Evolutionary conservation across 2,113 vertebrate genomes (phyloP), one percentile per base, ranked within the genome.

Genomic region (Dendrocopos noguchii): DNA sequence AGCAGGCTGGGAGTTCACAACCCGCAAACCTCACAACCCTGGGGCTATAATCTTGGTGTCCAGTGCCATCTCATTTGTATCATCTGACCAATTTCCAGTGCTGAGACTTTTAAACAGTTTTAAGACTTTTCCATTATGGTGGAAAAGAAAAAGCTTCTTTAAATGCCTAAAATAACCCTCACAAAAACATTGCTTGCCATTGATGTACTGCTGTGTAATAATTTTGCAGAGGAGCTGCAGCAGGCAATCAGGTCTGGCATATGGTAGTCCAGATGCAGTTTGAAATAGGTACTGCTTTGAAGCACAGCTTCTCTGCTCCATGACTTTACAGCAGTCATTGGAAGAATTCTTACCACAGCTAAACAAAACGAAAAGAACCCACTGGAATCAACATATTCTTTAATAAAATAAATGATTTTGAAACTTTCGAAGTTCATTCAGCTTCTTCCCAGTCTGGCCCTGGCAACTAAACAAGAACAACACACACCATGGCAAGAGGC

Each of bases 401-500:
- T 77, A 74, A 88, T 57, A 88, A 77, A 94, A 92, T 53, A 84
- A 88, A 60, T 3, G 9, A 74, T 61, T 94, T 85, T 66, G 42
- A 87, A 84, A 84, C 80, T 71, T 86, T 68, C 36, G 71, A 87
- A 97, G 72, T 64, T 75, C 88, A 94, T 91, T 95, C 88, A 88
- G 65, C 65, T 97, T 95, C 85, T 94, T 92, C 78, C 59, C 86
- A 93, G 80, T 36, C 60, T 63, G 79, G 14, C 19, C 64, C 74
- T 89, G 61, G 74, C 68, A 83, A 60, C 85, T 71, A 64, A 70
- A 39, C 57, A 79, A 86, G 65, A 39, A 52, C 46, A 95, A 92
- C 31, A 14, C 22, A 34, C 24, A 36, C 10, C 29, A 67, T 6
- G 84, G 83, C 93, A 95, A 84, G 65, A 81, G 64, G 87, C 73